Percentiles rank a stretch among this genome's conserved stretches.
These are phyloP conservation scores for Girardia tigrina DNA, from an alignment of 2,888 invertebrate species.

Conservation along the genomic window DNA sequence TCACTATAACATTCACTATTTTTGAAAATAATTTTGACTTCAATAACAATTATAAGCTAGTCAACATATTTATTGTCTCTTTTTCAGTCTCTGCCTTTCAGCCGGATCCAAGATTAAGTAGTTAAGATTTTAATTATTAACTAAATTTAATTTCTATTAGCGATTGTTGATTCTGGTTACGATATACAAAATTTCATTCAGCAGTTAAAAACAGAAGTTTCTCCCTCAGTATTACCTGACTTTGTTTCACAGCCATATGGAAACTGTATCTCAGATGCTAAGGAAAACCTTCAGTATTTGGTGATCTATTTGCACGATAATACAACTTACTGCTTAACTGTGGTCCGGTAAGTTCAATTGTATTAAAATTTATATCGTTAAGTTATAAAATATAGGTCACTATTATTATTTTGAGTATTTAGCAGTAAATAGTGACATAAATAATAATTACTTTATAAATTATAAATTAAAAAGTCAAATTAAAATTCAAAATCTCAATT, in stretches of 20 bases:
- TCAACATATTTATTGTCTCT: too few relatives aligned
- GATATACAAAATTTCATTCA: background rate
- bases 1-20: too few relatives aligned
- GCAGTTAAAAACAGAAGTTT: background rate
- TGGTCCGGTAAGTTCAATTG: background rate
- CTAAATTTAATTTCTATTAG: background rate
- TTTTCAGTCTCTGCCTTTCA: background rate
- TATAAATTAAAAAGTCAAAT: too few relatives aligned
- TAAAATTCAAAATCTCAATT: too few relatives aligned
- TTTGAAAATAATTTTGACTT: too few relatives aligned
- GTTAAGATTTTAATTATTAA: background rate
- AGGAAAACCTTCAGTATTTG: background rate
- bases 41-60: too few relatives aligned
- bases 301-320: conserved; percentile 3
- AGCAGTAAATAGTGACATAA: too few relatives aligned
- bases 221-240: background rate
- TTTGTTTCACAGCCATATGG: conserved; percentile 10
- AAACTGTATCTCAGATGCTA: background rate
- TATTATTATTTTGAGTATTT: too few relatives aligned
- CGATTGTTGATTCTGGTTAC: background rate
- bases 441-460: too few relatives aligned
- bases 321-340: background rate
- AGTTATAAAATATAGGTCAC: too few relatives aligned
- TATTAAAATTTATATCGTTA: too few relatives aligned
- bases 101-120: background rate